Base-by-base conservation (phyloP, 2,797 vertebrate genomes). In the Sebastes trivittatus region DNA sequence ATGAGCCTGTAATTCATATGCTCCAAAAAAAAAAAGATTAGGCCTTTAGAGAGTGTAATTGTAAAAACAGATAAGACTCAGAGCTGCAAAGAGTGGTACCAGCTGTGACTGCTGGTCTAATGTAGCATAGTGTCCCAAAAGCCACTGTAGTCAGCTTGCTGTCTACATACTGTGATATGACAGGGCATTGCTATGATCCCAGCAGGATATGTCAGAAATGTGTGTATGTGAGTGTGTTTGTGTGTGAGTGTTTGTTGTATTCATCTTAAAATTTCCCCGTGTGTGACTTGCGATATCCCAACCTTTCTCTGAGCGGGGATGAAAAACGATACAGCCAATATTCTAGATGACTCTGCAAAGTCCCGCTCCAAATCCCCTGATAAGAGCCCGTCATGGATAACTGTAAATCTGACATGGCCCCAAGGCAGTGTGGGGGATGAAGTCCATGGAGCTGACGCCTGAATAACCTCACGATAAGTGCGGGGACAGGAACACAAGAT, bases 321-420 rank as follows among this genome's bases (percentile, higher is more conserved):
- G 69, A 83, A 83, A 85, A 90, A 81, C 6, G 81, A 90, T 88
- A 85, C 62, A 81, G 84, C 88, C 86, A 87, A 90, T 93, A 91
- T 95, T 93, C 86, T 85, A 87, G 89, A 93, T 94, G 91, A 92
- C 89, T 89, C 92, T 83, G 92, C 92, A 94, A 93, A 90, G 84
- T 92, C 91, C 78, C 63, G 72, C 90, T 90, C 81, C 82, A 92
- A 94, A 92, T 91, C 92, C 91, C 46, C 78, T 81, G 90, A 93
- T 93, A 93, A 93, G 92, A 89, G 87, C 83, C 80, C 70, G 86
- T 88, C 91, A 87, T 87, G 90, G 93, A 92, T 90, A 90, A 92
- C 92, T 83, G 88, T 94, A 93, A 94, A 94, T 93, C 92, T 94
- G 93, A 93, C 91, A 88, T 81, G 90, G 90, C 88, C 93, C 87